These are phyloP conservation scores for Sericinus montela DNA, from an alignment of 2,888 invertebrate species.

Conservation along the genomic window DNA sequence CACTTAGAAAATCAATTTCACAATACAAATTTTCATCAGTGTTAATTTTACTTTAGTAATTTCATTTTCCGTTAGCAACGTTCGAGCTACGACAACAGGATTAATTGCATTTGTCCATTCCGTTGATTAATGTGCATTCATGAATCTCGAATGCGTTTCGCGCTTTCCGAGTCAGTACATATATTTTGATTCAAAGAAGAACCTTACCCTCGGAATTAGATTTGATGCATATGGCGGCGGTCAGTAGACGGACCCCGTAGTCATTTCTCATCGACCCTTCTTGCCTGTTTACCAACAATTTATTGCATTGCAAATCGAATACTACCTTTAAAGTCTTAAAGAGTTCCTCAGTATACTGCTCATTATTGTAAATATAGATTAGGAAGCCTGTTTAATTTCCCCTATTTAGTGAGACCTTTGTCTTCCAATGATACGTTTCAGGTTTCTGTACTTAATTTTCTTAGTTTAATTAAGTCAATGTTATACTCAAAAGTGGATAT, in stretches of 20 bases:
- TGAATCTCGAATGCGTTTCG: conserved; percentile 35
- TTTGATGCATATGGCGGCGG: conserved; percentile 24
- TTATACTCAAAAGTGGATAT: conserved; percentile 4
- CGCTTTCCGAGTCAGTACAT: conserved; percentile 23
- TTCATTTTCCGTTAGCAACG: conserved; percentile 15
- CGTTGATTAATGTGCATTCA: conserved; percentile 51
- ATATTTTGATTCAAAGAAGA: conserved; percentile 20
- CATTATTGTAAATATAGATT: no score
- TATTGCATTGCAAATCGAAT: background rate
- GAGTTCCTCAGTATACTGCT: background rate
- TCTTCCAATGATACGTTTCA: no score
- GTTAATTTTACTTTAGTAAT: conserved; percentile 1
- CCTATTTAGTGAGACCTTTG: no score
- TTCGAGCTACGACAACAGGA: conserved; percentile 20
- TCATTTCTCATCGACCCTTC: conserved; percentile 19
- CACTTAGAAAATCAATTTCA: background rate
- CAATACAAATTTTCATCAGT: background rate
- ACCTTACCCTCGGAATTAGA: conserved; percentile 20
- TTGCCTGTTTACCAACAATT: conserved; percentile 6
- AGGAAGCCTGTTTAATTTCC: no score
- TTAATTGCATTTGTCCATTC: conserved; percentile 32
- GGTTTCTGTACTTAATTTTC: no score
- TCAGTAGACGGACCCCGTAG: conserved; percentile 25
- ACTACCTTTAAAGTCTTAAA: background rate
- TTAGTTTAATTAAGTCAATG: background rate